Percentiles rank a stretch among this genome's conserved stretches.
These are phyloP conservation scores for Eolophus roseicapilla DNA, from an alignment of 2,113 vertebrate genomes.

Conservation along the genomic window DNA sequence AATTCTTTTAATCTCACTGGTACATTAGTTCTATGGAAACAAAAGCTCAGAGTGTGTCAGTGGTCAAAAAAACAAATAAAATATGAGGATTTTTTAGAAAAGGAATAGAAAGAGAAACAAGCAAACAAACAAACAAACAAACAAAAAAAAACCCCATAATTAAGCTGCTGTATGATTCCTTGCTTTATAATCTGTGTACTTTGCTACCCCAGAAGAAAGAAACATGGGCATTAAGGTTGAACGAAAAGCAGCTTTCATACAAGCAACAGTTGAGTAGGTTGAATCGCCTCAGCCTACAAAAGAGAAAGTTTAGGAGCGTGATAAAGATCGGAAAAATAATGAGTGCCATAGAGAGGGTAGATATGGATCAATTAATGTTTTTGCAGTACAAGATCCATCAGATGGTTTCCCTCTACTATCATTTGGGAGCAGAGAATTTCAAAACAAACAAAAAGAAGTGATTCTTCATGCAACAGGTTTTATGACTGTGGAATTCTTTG, in stretches of 20 bases:
- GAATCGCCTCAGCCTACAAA: background rate
- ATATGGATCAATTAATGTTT: background rate
- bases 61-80: background rate
- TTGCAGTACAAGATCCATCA: background rate
- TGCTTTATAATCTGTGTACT: background rate
- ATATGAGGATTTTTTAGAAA: background rate
- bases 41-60: background rate
- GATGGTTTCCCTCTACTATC: background rate
- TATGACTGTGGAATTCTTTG: background rate
- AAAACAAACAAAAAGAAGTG: background rate
- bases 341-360: background rate
- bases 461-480: background rate
- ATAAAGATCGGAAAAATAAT: background rate
- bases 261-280: background rate
- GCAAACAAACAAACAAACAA: background rate
- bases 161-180: background rate
- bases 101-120: background rate
- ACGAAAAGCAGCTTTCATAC: background rate
- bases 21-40: background rate
- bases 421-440: background rate
- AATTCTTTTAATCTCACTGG: constrained; percentile 25
- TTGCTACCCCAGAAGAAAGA: background rate
- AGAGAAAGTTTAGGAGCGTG: background rate
- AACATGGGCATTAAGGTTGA: background rate
- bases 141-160: accelerated